Base-by-base conservation (phyloP, 2,797 vertebrate species). In the Hoplostethus mediterraneus region DNA sequence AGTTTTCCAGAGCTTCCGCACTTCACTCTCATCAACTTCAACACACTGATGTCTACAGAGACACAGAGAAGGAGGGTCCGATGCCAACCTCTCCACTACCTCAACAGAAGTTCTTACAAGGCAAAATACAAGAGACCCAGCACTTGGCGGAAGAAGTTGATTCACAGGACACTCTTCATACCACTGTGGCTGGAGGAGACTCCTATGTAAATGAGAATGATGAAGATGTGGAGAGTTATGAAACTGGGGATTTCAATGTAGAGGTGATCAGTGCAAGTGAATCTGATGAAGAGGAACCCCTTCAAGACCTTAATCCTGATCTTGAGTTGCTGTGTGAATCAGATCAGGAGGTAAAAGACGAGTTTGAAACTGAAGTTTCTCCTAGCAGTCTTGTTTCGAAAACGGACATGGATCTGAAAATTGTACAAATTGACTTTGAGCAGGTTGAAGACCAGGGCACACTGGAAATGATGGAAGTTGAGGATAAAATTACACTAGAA, bases 1-100 rank as follows among this genome's bases (percentile, higher is more conserved):
- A 91, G 63, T 96, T 96, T 76, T 95, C 95, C 14, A 85, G 95
- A 62, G 90, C 91, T 28, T 94, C 95, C 0, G 95, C 95, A 0
- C 90, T 96, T 56, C 93, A 95, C 13, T 92, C 95, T 3, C 95
- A 96, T 84, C 85, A 93, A 82, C 91, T 95, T 49, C 93, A 93
- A 73, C 95, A 96, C 73, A 91, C 88, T 0, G 90, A 93, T 67
- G 84, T 82, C 51, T 94, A 92, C 49, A 68, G 42, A 62, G 92
- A 94, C 73, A 86, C 89, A 0, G 90, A 93, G 53, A 88, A 81
- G 52, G 73, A 58, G 14, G 53, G 69, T 21, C 71, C 40, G 42
- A 59, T 9, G 21, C 28, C 10, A 4, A 14, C 72, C 0, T 16
- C 61, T 42, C 62, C 28, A 6, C 53, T 48, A 48, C 67, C 71